phyloP scores from a whole-genome alignment of 2,888 invertebrate genomes.

The Teleogryllus oceanicus region DNA sequence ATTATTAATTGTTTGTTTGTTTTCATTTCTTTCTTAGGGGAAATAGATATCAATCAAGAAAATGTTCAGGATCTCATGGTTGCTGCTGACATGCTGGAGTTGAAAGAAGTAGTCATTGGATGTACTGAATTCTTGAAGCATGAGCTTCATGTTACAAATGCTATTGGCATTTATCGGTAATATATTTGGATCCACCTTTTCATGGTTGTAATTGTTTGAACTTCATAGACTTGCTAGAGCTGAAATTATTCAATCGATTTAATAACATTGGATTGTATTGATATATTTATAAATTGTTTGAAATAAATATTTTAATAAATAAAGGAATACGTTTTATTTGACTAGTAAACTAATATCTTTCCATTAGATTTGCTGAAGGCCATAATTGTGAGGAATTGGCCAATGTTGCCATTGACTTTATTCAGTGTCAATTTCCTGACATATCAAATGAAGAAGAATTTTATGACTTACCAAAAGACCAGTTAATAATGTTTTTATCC shows the following conservation, averaged over 20 bases:
- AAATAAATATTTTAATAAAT: not conserved
- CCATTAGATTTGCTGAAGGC: slow-evolving; percentile 77
- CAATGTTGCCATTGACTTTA: slow-evolving; percentile 73
- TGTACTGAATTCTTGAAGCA: slow-evolving; percentile 81
- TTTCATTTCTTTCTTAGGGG: slow-evolving; percentile 48
- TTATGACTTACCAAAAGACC: slow-evolving; percentile 73
- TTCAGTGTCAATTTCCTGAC: slow-evolving; percentile 80
- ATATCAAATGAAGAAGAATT: slow-evolving; percentile 81
- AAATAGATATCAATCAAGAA: slow-evolving; percentile 65
- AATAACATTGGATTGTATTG: too few species aligned
- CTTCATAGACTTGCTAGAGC: too few species aligned
- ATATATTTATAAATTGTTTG: not conserved
- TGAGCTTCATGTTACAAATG: slow-evolving; percentile 82
- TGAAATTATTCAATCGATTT: too few species aligned
- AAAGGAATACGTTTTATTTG: not conserved
- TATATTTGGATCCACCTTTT: not conserved
- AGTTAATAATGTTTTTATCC: slow-evolving; percentile 70
- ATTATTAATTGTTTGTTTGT: not conserved
- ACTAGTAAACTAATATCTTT: not conserved
- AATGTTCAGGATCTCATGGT: slow-evolving; percentile 86
- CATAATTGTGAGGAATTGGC: slow-evolving; percentile 78
- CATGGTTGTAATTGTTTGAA: too few species aligned
- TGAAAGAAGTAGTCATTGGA: slow-evolving; percentile 76
- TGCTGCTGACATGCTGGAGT: slow-evolving; percentile 87
- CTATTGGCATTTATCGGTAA: slow-evolving; percentile 79